Conservation (phyloP, 2,113 vertebrate species). For the Xenopus tropicalis region DNA sequence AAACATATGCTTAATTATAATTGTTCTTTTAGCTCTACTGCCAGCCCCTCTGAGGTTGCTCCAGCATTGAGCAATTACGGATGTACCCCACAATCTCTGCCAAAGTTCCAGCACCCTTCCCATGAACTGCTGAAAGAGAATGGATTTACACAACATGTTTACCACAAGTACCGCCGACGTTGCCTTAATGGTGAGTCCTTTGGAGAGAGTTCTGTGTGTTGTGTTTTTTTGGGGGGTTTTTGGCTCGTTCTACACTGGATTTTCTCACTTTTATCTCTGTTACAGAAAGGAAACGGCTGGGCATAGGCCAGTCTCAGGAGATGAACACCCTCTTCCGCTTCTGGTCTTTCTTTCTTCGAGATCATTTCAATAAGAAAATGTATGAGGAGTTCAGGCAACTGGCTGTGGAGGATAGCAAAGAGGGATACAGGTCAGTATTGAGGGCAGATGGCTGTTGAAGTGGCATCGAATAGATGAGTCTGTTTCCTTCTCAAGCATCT, state of each 20-base stretch:
- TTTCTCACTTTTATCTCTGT: neutral
- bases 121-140: slow-evolving; percentile 98
- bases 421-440: slow-evolving; percentile 86
- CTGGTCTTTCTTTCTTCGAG: slow-evolving; percentile 98
- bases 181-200: slow-evolving; percentile 85
- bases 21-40: slow-evolving; percentile 72
- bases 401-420: slow-evolving; percentile 90
- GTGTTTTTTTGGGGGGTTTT: neutral
- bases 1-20: neutral
- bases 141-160: slow-evolving; percentile 98
- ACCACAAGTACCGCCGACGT: slow-evolving; percentile 98
- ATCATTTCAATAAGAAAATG: slow-evolving; percentile 99
- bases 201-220: fast-evolving
- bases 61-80: slow-evolving; percentile 82
- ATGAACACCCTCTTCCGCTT: slow-evolving; percentile 99
- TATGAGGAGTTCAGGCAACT: slow-evolving; percentile 96
- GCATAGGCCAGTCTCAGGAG: slow-evolving; percentile 97
- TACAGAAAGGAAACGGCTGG: slow-evolving; percentile 90
- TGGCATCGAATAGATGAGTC: too few species aligned
- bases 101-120: slow-evolving; percentile 97
- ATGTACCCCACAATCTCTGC: slow-evolving; percentile 94
- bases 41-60: slow-evolving; percentile 89
- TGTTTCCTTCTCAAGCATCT: too few species aligned
- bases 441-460: neutral
- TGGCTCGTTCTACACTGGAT: neutral